These are phyloP conservation scores for Alsophila aescularia DNA, from an alignment of 2,888 invertebrate genomes.

Conservation along the genomic window DNA sequence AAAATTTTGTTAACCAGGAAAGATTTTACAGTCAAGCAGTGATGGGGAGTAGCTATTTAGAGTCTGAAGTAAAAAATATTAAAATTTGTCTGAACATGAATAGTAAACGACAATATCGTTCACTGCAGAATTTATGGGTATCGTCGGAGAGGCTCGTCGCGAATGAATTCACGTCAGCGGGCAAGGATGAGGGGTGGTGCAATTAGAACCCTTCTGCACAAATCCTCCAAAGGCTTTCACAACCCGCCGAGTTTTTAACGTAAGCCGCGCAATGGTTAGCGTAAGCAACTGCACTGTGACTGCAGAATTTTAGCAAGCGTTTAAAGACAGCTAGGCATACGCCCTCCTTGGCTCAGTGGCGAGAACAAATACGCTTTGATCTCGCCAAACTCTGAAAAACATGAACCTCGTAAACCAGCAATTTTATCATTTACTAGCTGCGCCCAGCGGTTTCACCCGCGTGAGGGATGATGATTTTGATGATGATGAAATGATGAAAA, in stretches of 20 bases:
- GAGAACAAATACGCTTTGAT: too few species aligned
- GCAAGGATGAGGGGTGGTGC: constrained; percentile 66
- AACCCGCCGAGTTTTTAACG: constrained; percentile 51
- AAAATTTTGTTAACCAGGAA: too few species aligned
- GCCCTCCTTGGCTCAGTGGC: too few species aligned
- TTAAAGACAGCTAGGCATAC: not conserved
- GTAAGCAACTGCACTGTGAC: constrained; percentile 47
- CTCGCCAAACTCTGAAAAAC: too few species aligned
- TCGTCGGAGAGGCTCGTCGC: constrained; percentile 42
- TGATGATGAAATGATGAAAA: too few species aligned
- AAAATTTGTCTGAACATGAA: constrained; percentile 24
- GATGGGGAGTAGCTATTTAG: too few species aligned
- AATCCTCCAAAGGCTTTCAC: constrained; percentile 57
- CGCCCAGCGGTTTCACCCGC: too few species aligned
- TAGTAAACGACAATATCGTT: constrained; percentile 27
- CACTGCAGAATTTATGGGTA: constrained; percentile 20
- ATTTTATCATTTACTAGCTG: too few species aligned
- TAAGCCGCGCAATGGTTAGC: constrained; percentile 46
- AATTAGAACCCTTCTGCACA: constrained; percentile 69
- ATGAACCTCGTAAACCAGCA: too few species aligned
- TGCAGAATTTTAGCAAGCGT: constrained; percentile 19
- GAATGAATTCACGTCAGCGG: constrained; percentile 63
- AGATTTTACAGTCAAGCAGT: too few species aligned
- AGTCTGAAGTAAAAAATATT: not conserved
- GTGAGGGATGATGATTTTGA: too few species aligned